A percentile compares a stretch with the other conserved stretches of the same genome.
Evolutionary conservation across 2,888 invertebrate genomes (phyloP).

Genomic region (Hemaris fuciformis): DNA sequence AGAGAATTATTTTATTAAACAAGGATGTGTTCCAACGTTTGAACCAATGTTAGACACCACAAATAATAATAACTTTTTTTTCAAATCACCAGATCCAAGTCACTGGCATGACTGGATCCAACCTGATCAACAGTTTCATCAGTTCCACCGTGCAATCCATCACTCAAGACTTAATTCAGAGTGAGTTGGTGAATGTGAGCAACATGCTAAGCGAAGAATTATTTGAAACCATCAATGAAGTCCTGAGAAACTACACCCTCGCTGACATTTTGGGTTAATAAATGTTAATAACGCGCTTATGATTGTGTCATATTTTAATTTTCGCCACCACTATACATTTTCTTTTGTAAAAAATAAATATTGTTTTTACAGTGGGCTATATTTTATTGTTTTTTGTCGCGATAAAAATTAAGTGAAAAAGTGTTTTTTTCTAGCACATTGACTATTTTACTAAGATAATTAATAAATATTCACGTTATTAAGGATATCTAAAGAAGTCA

Average conservation of each 20-base stretch:
- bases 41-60: too few relatives aligned
- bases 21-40: too few relatives aligned
- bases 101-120: slow-evolving; percentile 54
- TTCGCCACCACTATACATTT: not conserved
- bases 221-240: slow-evolving; percentile 49
- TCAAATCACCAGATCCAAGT: slow-evolving; percentile 47
- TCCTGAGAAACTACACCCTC: slow-evolving; percentile 48
- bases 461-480: too few relatives aligned
- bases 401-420: too few relatives aligned
- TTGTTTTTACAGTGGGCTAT: not conserved
- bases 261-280: slow-evolving; percentile 41
- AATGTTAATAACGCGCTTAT: not conserved
- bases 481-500: too few relatives aligned
- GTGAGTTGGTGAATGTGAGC: slow-evolving; percentile 42
- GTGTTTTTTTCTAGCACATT: too few relatives aligned
- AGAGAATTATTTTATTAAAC: too few relatives aligned
- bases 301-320: not conserved
- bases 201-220: slow-evolving; percentile 42
- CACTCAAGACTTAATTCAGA: slow-evolving; percentile 48
- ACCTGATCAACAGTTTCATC: slow-evolving; percentile 47
- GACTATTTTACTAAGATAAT: too few relatives aligned
- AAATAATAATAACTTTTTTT: not conserved
- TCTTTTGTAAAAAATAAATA: not conserved
- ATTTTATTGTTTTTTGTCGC: not conserved
- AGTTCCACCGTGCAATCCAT: slow-evolving; percentile 44